A percentile compares a stretch with the other conserved stretches of the same genome.
These are phyloP conservation scores for Clytia hemisphaerica DNA, from an alignment of 30 jellyfish, hydroid and myxozoan genomes.

Conservation along the genomic window DNA sequence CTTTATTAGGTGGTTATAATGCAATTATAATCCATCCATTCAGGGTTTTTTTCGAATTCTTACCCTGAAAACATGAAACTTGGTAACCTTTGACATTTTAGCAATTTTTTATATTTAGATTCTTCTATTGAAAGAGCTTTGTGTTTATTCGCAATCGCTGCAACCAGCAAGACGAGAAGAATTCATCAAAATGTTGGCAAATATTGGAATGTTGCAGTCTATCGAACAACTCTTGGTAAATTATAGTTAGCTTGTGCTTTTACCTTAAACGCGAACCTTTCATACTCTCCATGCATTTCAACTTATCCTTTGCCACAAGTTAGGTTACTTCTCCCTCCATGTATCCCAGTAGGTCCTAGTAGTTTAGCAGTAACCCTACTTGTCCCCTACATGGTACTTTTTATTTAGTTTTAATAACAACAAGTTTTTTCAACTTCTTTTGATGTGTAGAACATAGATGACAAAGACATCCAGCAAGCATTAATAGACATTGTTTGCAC, in stretches of 20 bases:
- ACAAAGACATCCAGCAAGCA: constrained; percentile 55
- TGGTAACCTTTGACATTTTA: not conserved
- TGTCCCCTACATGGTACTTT: too few species aligned
- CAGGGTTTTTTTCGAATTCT: too few species aligned
- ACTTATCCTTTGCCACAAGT: too few species aligned
- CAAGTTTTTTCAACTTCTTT: not conserved
- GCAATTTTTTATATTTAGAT: constrained; percentile 31
- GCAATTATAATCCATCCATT: too few species aligned
- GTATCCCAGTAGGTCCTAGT: too few species aligned
- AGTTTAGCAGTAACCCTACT: too few species aligned
- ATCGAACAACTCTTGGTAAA: constrained; percentile 62
- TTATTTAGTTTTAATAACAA: too few species aligned
- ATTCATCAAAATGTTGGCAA: constrained; percentile 63
- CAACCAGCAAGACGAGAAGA: constrained; percentile 78
- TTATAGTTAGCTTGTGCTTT: not conserved
- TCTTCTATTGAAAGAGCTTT: constrained; percentile 65
- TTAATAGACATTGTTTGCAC: constrained; percentile 68
- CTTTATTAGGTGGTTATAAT: too few species aligned
- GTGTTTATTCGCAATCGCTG: constrained; percentile 70
- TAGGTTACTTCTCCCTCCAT: too few species aligned
- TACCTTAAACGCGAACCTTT: not conserved
- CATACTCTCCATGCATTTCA: not conserved
- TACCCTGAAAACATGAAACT: not conserved
- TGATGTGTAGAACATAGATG: constrained; percentile 72
- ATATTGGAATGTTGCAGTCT: constrained; percentile 65